Percentiles rank a stretch among this genome's conserved stretches.
Evolutionary conservation across 2,113 vertebrate species (phyloP).

Genomic region (Oreochromis spilurus): DNA sequence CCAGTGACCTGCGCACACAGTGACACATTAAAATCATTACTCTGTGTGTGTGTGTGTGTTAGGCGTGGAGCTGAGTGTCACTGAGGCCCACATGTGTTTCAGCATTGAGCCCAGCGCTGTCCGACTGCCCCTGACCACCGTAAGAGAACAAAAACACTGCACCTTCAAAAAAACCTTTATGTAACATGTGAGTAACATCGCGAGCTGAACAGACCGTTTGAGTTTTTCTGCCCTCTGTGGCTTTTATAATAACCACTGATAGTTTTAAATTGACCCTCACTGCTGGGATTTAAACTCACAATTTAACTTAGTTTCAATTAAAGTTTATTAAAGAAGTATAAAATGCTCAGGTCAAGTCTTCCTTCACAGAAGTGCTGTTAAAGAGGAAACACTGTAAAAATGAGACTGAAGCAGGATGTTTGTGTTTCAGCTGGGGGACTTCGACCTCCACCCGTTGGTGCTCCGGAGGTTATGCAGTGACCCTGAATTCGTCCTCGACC

Average conservation of each 20-base stretch:
- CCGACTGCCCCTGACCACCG: conserved; percentile 75
- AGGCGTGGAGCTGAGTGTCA: conserved; percentile 81
- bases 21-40: not conserved
- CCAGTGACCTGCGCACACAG: not conserved
- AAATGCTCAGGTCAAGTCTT: not conserved
- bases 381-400: not conserved
- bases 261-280: not conserved
- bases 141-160: conserved; percentile 41
- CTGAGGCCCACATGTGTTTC: conserved; percentile 80
- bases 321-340: fast-evolving
- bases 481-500: conserved; percentile 68
- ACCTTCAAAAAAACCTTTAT: not conserved
- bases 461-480: conserved; percentile 73
- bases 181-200: not conserved
- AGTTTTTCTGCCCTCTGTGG: not conserved
- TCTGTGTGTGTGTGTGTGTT: not conserved
- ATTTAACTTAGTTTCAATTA: fast-evolving
- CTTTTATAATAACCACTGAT: not conserved
- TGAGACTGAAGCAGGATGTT: not conserved
- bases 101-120: conserved; percentile 75
- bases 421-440: conserved; percentile 79
- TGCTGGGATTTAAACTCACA: not conserved
- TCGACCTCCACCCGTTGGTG: conserved; percentile 70
- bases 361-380: not conserved
- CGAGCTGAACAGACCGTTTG: not conserved